Evolutionary conservation across 2,888 invertebrate species (phyloP), one percentile per base, ranked within the genome.

Genomic region (Oligia strigilis): DNA sequence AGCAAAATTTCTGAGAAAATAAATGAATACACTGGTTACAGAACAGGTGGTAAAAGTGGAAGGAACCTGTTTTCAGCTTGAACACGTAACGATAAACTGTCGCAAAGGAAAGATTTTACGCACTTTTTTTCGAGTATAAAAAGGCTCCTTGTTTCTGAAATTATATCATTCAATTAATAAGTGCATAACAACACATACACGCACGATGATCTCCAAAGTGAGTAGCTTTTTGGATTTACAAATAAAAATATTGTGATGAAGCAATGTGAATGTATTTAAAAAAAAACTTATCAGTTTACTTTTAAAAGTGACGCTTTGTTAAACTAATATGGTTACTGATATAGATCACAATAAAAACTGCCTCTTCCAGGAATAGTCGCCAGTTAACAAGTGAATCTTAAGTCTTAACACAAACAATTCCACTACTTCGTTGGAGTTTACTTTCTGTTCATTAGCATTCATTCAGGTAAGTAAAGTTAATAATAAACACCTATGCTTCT

Each of bases 201-300:
- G 71, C 83, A 92, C 91, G 73, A 94, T 95, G 94, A 90, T 92
- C 81, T 90, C 87, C 58, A 93, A 93, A 92, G 94, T 94, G 81
- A 93, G 93, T 90, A 79, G 52, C 69, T 67, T 72, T 74, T 65
- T 60, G 6, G 13, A 69, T 70, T 66, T 55, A 40, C 6, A 23
- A 23, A 52, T 46, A 19, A 5, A 29, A 8, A 49, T 43, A 23
- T 55, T 29, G 9, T 40, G 1, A 19, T 8, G 5, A 19, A 23
- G 23, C 5, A 23, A 1, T 40, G 0, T 0, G 13, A 65, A 40
- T 23, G 40, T 40, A 65, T 65, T 11, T 5, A 40, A 65, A 65
- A 65, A 40, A 11, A 58, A 0, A 19, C 19, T 29, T 1, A 4
- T 9, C 5, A 40, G 11, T 11, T 5, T 5, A 40, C 36, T 43